phyloP scores from a whole-genome alignment of 2,113 vertebrate species.

The Pygathrix nemaeus region DNA sequence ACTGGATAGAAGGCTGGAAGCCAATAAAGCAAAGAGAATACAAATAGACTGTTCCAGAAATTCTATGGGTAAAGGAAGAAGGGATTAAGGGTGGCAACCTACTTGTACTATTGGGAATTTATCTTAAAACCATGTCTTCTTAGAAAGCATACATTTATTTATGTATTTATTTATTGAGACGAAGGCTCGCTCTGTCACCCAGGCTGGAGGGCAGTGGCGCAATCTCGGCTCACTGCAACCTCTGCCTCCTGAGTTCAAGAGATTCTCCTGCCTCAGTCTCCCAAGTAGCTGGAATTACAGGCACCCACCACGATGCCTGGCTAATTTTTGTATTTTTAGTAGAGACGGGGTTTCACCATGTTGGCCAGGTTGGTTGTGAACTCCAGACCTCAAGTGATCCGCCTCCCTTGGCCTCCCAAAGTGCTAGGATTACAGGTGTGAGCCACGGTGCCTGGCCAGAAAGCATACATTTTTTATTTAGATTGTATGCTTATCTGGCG shows the following conservation, averaged over 20 bases:
- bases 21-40: neutral
- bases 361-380: neutral
- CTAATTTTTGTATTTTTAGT: neutral
- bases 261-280: neutral
- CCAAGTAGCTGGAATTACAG: neutral
- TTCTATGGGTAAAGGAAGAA: too few relatives aligned
- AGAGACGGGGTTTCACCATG: neutral
- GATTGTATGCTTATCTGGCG: neutral
- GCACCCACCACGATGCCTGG: neutral
- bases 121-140: neutral
- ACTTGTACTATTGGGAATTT: rapidly evolving
- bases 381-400: neutral
- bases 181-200: neutral
- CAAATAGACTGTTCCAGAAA: neutral
- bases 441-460: neutral
- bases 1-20: neutral
- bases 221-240: neutral
- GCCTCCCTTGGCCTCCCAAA: neutral
- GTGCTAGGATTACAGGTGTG: neutral
- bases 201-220: neutral
- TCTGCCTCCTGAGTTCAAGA: neutral
- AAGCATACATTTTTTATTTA: neutral
- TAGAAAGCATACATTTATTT: neutral
- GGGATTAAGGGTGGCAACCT: neutral
- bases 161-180: neutral